These are phyloP conservation scores for Ceyx erithaca DNA, from an alignment of 2,797 vertebrate species.

Conservation along the genomic window DNA sequence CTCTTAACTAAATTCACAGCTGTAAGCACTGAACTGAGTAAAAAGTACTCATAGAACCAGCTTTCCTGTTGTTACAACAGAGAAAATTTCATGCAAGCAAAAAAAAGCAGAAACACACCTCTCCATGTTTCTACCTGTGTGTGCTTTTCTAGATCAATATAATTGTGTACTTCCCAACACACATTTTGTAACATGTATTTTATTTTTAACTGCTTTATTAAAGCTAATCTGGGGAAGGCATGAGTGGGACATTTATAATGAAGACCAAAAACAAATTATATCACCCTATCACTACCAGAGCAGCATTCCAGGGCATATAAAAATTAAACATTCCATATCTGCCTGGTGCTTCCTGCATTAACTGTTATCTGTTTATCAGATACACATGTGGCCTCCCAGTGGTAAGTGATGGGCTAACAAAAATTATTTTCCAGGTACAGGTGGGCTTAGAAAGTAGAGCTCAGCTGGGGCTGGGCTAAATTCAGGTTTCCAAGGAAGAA, in stretches of 20 bases:
- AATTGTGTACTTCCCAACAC: background rate
- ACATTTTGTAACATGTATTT: background rate
- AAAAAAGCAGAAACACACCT: background rate
- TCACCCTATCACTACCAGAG: background rate
- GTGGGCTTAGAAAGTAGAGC: background rate
- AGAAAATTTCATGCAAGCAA: background rate
- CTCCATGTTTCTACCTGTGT: accelerated
- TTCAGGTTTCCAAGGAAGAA: background rate
- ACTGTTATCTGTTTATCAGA: constrained; percentile 47
- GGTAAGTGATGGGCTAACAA: constrained; percentile 47
- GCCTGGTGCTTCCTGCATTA: background rate
- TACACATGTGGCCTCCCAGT: constrained; percentile 47
- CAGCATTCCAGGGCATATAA: background rate
- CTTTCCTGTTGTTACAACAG: background rate
- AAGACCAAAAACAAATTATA: background rate
- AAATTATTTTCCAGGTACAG: constrained; percentile 26
- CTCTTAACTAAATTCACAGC: background rate
- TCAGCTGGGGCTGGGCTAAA: background rate
- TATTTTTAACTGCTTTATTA: background rate
- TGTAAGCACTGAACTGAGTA: background rate
- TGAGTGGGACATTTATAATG: background rate
- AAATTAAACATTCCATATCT: background rate
- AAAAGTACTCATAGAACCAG: background rate
- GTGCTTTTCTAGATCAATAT: background rate
- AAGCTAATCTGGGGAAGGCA: background rate